Percentiles rank a stretch among this genome's conserved stretches.
Evolutionary conservation across 1,140 invertebrate genomes (phyloP).

Genomic region (Camponotus pennsylvanicus): DNA sequence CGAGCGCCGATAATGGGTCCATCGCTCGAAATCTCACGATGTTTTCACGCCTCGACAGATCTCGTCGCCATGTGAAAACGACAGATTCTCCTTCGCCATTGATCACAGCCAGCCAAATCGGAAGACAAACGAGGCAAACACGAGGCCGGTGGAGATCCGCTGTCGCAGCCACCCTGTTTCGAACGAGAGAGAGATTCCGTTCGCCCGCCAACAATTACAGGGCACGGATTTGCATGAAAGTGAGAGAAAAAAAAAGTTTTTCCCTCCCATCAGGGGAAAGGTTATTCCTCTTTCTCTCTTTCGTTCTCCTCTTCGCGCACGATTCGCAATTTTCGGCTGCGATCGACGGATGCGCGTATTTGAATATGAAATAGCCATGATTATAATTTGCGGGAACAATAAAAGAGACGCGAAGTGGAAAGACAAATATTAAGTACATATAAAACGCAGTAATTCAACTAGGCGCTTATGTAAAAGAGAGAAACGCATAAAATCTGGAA

Average conservation of each 20-base stretch:
- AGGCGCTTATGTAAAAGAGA: neutral
- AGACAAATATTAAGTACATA: neutral
- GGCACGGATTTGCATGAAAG: conserved; percentile 70
- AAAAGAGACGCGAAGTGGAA: conserved; percentile 1
- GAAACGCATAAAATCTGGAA: neutral
- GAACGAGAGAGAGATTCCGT: conserved; percentile 32
- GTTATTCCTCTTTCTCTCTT: conserved; percentile 22
- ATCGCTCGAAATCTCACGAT: conserved; percentile 8
- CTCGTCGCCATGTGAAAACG: conserved; percentile 42
- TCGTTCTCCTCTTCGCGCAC: neutral
- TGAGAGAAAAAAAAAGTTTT: conserved; percentile 63
- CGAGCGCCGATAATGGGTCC: neutral
- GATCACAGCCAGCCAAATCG: conserved; percentile 50
- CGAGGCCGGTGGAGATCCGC: conserved; percentile 41
- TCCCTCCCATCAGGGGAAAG: conserved; percentile 4
- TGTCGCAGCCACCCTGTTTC: conserved; percentile 42
- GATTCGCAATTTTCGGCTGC: conserved; percentile 41
- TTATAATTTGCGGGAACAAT: conserved; percentile 31
- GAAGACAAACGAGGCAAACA: conserved; percentile 62
- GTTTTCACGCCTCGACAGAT: conserved; percentile 38
- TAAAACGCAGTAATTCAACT: neutral
- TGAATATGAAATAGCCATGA: conserved; percentile 63
- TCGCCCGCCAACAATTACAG: conserved; percentile 62
- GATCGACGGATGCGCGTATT: conserved; percentile 19
- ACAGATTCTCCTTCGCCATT: conserved; percentile 58